A percentile compares a stretch with the other conserved stretches of the same genome.
Evolutionary conservation across 1,140 invertebrate genomes (phyloP).

Genomic region (Pseudachorutes palmiensis): DNA sequence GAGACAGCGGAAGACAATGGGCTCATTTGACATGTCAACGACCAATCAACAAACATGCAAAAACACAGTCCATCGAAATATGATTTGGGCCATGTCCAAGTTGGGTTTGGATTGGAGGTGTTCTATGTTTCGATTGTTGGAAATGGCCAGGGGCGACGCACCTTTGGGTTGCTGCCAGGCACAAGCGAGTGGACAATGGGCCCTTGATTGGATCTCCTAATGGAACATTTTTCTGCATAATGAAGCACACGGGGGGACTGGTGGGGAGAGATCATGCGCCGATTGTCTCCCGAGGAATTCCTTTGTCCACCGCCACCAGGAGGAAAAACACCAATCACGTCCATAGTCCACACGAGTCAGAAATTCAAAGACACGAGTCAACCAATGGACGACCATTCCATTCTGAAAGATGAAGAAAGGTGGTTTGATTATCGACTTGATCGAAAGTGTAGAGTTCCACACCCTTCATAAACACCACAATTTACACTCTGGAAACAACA

Average conservation of each 20-base stretch:
- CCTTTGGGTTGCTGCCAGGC: slow-evolving; percentile 21
- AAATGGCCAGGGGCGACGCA: background rate
- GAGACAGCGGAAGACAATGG: slow-evolving; percentile 11
- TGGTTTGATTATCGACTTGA: background rate
- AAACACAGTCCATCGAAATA: slow-evolving; percentile 6
- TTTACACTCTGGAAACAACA: too few relatives aligned
- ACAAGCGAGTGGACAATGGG: slow-evolving; percentile 18
- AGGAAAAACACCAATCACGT: too few relatives aligned
- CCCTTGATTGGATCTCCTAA: slow-evolving; percentile 12
- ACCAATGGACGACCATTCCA: background rate
- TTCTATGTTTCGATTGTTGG: too few relatives aligned
- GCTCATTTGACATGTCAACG: slow-evolving; percentile 10
- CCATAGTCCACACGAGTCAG: background rate
- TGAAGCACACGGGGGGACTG: slow-evolving; percentile 4
- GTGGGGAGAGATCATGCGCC: background rate
- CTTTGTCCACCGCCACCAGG: too few relatives aligned
- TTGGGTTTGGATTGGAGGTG: too few relatives aligned
- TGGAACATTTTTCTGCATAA: slow-evolving; percentile 16
- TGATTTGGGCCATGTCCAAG: too few relatives aligned
- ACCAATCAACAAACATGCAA: slow-evolving; percentile 1
- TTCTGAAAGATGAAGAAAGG: background rate
- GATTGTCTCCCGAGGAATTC: too few relatives aligned
- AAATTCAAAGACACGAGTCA: background rate
- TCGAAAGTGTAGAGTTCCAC: too few relatives aligned
- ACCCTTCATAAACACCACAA: too few relatives aligned